Conservation (phyloP, 23 tunicate species). For the Diplosoma virens region DNA sequence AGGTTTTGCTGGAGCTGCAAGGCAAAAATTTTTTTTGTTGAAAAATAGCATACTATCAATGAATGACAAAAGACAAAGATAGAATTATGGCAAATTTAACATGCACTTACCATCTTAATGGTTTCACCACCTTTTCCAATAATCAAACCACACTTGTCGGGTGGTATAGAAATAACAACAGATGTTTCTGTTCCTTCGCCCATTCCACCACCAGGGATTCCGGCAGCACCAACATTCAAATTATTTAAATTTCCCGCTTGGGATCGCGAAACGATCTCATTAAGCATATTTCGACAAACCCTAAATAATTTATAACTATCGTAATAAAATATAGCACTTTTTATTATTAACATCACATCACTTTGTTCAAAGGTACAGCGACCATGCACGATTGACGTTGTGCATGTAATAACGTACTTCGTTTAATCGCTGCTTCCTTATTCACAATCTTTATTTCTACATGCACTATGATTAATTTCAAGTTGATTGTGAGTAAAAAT, state of each 20-base stretch:
- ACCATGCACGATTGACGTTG: no score
- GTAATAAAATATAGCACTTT: not conserved
- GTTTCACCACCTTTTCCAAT: slow-evolving; percentile 99
- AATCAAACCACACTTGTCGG: slow-evolving; percentile 97
- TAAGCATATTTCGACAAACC: slow-evolving; percentile 63
- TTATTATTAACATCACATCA: no score
- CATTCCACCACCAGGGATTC: slow-evolving; percentile 25
- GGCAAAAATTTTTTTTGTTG: no score
- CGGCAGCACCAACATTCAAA: not conserved
- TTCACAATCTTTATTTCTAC: no score
- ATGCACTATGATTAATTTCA: no score
- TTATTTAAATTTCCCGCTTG: slow-evolving; percentile 37
- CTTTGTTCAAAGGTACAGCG: no score
- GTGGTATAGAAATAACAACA: slow-evolving; percentile 70
- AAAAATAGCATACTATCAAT: not conserved
- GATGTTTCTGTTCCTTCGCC: slow-evolving; percentile 36
- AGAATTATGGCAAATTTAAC: not conserved
- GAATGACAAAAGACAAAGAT: not conserved
- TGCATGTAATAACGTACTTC: no score
- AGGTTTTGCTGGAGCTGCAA: slow-evolving; percentile 77
- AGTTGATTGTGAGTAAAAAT: no score
- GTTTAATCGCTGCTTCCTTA: no score
- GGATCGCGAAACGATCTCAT: slow-evolving; percentile 61
- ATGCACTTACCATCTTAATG: slow-evolving; percentile 85
- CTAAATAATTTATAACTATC: slow-evolving; percentile 29